Percentiles rank a stretch among this genome's conserved stretches.
Conservation (phyloP, 2,113 vertebrate species). For the Pterophyllum scalare region DNA sequence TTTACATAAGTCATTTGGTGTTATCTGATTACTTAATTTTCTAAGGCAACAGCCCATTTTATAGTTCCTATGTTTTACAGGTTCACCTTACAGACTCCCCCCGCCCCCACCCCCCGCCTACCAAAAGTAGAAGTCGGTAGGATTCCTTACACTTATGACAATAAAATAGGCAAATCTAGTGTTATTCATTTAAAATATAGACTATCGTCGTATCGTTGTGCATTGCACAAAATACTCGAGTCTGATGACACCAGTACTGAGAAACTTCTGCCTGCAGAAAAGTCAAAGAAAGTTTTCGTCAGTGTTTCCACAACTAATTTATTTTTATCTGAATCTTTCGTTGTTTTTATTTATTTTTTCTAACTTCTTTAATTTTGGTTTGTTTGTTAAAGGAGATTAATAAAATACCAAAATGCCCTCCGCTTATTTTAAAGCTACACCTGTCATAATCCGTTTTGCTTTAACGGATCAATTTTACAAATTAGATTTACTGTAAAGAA, state of each 20-base stretch:
- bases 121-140: not conserved
- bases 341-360: not conserved
- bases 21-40: conserved; percentile 35
- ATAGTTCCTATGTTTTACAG: conserved; percentile 1
- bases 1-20: conserved; percentile 70
- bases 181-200: not conserved
- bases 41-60: not conserved
- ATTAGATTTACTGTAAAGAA: not conserved
- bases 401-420: not conserved
- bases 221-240: not conserved
- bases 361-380: not conserved
- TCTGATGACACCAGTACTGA: not conserved
- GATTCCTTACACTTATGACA: not conserved
- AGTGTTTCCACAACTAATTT: not conserved
- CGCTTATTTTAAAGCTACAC: not conserved
- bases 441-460: not conserved
- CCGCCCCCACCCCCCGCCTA: not conserved
- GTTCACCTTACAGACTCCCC: not conserved
- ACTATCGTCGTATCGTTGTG: not conserved
- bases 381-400: not conserved
- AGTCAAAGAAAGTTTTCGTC: not conserved
- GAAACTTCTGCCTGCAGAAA: not conserved
- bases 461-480: not conserved
- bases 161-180: not conserved
- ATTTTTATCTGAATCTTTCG: not conserved